Percentiles rank a stretch among this genome's conserved stretches.
Evolutionary conservation across 64 coral and sea anemone species (phyloP).

Genomic region (Catalaphyllia jardinei): DNA sequence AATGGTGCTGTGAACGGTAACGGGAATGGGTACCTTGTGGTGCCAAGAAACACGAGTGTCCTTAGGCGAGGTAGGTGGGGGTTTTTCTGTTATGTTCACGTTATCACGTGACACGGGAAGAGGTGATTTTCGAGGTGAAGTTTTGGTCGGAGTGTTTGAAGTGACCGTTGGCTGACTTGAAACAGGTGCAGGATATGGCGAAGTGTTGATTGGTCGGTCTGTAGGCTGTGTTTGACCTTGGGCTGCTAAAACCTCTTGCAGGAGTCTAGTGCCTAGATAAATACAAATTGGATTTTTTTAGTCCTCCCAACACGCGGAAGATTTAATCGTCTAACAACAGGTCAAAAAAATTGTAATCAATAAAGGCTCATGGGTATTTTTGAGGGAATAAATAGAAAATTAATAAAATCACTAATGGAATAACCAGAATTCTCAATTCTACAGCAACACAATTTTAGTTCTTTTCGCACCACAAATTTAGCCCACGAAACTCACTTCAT

Average conservation of each 20-base stretch:
- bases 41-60: constrained; percentile 27
- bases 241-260: constrained; percentile 40
- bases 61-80: background rate
- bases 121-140: constrained; percentile 14
- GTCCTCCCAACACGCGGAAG: no score
- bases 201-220: background rate
- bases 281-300: background rate
- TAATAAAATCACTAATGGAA: no score
- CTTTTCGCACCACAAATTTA: no score
- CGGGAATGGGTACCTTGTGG: background rate
- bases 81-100: background rate
- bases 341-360: no score
- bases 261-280: constrained; percentile 30
- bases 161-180: constrained; percentile 22
- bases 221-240: constrained; percentile 28
- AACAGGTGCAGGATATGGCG: background rate
- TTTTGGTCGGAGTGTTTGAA: background rate
- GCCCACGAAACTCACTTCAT: no score
- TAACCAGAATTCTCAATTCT: no score
- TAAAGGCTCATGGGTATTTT: no score
- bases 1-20: background rate
- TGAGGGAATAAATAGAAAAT: no score
- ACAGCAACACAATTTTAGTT: no score
- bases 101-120: constrained; percentile 2
- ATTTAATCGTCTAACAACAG: no score